These are phyloP conservation scores for Coreius guichenoti DNA, from an alignment of 2,797 vertebrate genomes.

Conservation along the genomic window DNA sequence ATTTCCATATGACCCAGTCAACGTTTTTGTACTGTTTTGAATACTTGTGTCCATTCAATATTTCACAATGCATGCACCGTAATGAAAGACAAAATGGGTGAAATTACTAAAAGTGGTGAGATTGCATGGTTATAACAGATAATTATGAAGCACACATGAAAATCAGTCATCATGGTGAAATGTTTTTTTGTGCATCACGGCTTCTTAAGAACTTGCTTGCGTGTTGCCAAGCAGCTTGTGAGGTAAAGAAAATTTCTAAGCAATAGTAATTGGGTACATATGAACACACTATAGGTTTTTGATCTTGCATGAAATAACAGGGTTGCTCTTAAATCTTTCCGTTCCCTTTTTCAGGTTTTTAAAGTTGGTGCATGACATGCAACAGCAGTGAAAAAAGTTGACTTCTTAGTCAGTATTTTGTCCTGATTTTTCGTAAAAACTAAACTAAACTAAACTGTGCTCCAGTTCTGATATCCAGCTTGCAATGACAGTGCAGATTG, in stretches of 20 bases:
- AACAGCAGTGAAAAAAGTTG: too few species aligned
- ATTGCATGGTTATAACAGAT: conserved; percentile 1
- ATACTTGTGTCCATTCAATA: neutral
- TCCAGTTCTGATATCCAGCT: too few species aligned
- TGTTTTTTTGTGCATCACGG: neutral
- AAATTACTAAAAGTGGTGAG: neutral
- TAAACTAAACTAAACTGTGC: too few species aligned
- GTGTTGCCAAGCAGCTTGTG: conserved; percentile 4
- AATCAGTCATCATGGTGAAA: neutral
- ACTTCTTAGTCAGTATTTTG: too few species aligned
- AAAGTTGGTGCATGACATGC: too few species aligned
- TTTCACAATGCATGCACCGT: neutral
- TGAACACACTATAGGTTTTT: neutral
- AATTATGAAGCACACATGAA: neutral
- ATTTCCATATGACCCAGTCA: conserved; percentile 34
- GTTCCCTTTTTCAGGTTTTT: too few species aligned
- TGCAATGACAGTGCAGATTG: too few species aligned
- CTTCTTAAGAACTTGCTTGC: neutral
- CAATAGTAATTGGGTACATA: neutral
- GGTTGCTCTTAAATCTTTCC: neutral
- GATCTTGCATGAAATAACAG: neutral
- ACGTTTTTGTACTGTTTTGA: conserved; percentile 20
- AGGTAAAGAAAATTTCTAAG: neutral
- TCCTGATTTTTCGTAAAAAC: too few species aligned
- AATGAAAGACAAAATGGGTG: neutral